Evolutionary conservation across 2,113 vertebrate species (phyloP).

Genomic region (Eira barbara): DNA sequence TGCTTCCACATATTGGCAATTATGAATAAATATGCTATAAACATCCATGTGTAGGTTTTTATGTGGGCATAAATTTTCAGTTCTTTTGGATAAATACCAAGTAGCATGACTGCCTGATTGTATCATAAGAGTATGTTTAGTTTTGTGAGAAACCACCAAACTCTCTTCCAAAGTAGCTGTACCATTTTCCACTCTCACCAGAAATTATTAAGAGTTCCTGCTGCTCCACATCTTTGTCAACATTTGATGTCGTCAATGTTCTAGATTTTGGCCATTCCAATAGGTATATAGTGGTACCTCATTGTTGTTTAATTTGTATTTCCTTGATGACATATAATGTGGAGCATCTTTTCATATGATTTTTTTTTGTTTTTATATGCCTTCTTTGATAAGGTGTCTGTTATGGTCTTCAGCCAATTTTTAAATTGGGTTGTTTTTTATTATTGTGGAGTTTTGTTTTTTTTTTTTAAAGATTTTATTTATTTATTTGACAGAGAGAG

Average conservation of each 20-base stretch:
- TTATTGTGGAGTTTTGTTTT: not conserved
- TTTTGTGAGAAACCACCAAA: not conserved
- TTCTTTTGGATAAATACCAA: not conserved
- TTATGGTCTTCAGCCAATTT: not conserved
- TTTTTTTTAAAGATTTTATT: too few species aligned
- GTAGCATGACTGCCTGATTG: not conserved
- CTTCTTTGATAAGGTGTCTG: not conserved
- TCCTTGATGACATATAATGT: not conserved
- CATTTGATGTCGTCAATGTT: not conserved
- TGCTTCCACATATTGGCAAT: not conserved
- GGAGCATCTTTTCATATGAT: not conserved
- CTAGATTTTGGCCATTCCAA: not conserved
- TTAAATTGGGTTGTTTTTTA: not conserved
- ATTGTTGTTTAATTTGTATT: not conserved
- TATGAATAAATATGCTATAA: not conserved
- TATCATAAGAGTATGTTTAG: not conserved
- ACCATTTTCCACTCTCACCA: not conserved
- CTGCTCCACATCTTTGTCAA: not conserved
- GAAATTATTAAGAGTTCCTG: not conserved
- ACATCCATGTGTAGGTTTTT: not conserved
- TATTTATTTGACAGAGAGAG: too few species aligned
- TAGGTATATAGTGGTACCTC: not conserved
- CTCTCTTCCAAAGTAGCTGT: not conserved
- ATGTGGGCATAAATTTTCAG: not conserved
- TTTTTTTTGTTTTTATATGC: not conserved